A percentile compares a stretch with the other conserved stretches of the same genome.
Conservation (phyloP, 2,113 vertebrate species). For the Nesospiza acunhae region DNA sequence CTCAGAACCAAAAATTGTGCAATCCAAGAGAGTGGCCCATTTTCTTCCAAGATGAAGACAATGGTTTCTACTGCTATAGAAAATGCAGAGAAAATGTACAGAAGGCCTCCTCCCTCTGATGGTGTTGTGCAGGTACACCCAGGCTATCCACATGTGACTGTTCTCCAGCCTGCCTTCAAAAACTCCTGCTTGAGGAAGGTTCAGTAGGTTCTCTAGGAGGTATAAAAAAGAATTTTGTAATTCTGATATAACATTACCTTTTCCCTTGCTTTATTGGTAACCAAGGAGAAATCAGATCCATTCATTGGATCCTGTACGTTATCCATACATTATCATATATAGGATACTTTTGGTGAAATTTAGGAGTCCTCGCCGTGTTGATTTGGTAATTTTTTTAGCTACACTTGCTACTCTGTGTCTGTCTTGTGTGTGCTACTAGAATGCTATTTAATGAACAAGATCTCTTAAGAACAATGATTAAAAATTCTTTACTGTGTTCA, state of each 20-base stretch:
- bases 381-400: neutral
- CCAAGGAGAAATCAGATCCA: neutral
- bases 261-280: neutral
- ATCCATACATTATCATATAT: neutral
- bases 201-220: neutral
- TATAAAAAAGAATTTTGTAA: neutral
- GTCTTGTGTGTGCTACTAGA: neutral
- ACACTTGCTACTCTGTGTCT: neutral
- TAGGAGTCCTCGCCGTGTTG: neutral
- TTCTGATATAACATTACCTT: neutral
- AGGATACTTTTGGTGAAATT: neutral
- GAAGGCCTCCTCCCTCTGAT: neutral
- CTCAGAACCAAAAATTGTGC: neutral
- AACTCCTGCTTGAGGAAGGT: neutral
- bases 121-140: neutral
- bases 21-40: neutral
- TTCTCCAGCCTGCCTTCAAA: neutral
- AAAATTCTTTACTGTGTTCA: neutral
- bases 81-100: neutral
- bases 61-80: neutral
- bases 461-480: neutral
- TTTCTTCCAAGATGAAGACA: neutral
- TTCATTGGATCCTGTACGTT: no score
- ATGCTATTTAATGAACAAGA: neutral
- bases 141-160: neutral